Evolutionary conservation across 1,140 invertebrate species (phyloP).

Genomic region (Stegodyphus dumicola): DNA sequence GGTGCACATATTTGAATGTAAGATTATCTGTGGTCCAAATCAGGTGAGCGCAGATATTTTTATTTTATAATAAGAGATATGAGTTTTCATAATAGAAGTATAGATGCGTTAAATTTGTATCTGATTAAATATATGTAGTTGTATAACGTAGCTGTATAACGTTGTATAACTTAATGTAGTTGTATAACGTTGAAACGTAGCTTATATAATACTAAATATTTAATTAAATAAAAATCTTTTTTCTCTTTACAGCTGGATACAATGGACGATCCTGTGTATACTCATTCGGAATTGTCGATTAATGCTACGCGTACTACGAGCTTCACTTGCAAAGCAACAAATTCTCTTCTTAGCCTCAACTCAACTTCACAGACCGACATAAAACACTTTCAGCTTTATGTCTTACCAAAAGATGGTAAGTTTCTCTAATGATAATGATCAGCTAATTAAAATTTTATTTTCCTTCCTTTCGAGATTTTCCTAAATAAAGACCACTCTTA

Average conservation of each 20-base stretch:
- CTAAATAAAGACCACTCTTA: background rate
- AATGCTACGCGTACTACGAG: constrained; percentile 66
- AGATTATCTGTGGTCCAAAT: too few species aligned
- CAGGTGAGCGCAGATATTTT: too few species aligned
- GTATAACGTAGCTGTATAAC: too few species aligned
- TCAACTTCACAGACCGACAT: constrained; percentile 28
- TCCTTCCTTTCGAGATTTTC: background rate
- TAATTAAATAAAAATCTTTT: background rate
- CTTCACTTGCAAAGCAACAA: constrained; percentile 67
- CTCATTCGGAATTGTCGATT: constrained; percentile 65
- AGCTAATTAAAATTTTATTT: too few species aligned
- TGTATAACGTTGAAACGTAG: too few species aligned
- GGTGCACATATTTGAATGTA: too few species aligned
- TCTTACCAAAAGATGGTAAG: constrained; percentile 43
- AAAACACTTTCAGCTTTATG: constrained; percentile 53
- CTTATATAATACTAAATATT: too few species aligned
- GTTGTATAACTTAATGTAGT: too few species aligned
- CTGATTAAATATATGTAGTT: too few species aligned
- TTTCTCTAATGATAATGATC: background rate
- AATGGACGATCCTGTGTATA: constrained; percentile 21
- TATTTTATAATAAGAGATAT: too few species aligned
- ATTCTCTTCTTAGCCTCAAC: constrained; percentile 60
- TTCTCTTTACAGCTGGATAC: constrained; percentile 1
- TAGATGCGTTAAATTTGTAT: too few species aligned
- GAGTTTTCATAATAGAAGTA: too few species aligned